Evolutionary conservation across 2,888 invertebrate species (phyloP).

Genomic region (Kuschelorhynchus macadamiae): DNA sequence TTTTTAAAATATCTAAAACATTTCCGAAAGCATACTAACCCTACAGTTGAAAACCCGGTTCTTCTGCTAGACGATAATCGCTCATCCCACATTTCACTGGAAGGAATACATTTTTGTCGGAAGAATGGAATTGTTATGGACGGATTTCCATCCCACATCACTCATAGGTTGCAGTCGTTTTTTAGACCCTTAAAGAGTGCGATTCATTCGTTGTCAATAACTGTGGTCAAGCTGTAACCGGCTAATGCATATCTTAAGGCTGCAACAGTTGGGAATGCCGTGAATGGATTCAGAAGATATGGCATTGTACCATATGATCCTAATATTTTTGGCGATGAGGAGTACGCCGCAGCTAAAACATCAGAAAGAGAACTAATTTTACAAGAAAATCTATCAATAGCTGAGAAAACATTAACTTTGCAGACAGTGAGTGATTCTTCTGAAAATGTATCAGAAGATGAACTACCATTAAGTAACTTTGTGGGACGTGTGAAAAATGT

Average conservation of each 20-base stretch:
- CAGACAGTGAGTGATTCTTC: too few species aligned
- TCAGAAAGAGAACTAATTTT: neutral
- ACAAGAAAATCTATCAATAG: too few species aligned
- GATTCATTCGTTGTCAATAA: conserved; percentile 52
- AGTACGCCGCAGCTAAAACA: neutral
- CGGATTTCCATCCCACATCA: conserved; percentile 56
- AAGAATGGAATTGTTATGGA: conserved; percentile 53
- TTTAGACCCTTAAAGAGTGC: conserved; percentile 57
- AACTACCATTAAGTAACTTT: too few species aligned
- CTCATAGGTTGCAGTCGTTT: conserved; percentile 56
- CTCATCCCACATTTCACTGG: conserved; percentile 42
- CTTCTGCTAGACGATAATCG: conserved; percentile 54
- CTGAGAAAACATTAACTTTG: too few species aligned
- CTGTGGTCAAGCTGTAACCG: conserved; percentile 23
- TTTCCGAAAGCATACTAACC: conserved; percentile 52
- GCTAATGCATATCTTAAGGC: neutral
- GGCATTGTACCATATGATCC: neutral
- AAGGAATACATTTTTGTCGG: conserved; percentile 52
- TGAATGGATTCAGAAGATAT: conserved; percentile 8
- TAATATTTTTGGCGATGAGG: neutral
- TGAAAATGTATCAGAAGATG: too few species aligned
- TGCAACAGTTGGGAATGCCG: neutral
- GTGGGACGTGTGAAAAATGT: too few species aligned
- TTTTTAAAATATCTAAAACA: conserved; percentile 55
- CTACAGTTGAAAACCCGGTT: conserved; percentile 44